Evolutionary conservation across 2,113 vertebrate genomes (phyloP), one percentile per base, ranked within the genome.

Genomic region (Rattus rattus): DNA sequence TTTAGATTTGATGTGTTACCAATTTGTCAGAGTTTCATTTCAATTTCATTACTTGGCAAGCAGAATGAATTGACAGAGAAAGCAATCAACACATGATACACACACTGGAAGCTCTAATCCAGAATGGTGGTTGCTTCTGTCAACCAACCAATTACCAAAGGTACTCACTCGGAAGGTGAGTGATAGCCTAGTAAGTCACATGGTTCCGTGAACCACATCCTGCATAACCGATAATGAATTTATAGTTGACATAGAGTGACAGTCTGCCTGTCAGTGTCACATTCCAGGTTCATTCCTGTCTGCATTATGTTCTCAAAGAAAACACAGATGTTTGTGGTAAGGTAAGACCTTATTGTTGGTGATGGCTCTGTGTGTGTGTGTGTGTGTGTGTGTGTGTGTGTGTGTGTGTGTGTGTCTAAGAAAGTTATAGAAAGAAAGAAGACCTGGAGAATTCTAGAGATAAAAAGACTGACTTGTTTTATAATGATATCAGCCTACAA

Each of bases 1-100:
- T 97, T 97, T 97, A 91, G 88, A 96, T 96, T 98, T 98, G 97
- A 97, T 98, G 89, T 97, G 86, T 92, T 98, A 94, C 95, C 2
- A 75, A 97, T 98, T 97, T 97, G 91, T 97, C 94, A 91, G 96
- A 88, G 93, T 97, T 98, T 97, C 89, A 95, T 98, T 98, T 98
- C n/a, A 2, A 81, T 98, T 93, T 97, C 96, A 96, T 98, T 98
- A 98, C 89, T 81, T 81, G 94, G 93, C 67, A 97, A 98, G 94
- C 72, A 96, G 95, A 98, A 97, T 97, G 88, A 97, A 98, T 96
- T 93, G 91, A 96, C 94, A 97, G 95, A 96, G 94, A 98, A 98
- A 97, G 96, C 94, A 97, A 98, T 98, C 97, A 97, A 90, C 75
- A 69, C 91, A 94, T 77, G 97, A 97, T 96, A 88, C 52, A 95